Evolutionary conservation across 1,140 invertebrate genomes (phyloP).

Genomic region (Bilobella aurantiaca): DNA sequence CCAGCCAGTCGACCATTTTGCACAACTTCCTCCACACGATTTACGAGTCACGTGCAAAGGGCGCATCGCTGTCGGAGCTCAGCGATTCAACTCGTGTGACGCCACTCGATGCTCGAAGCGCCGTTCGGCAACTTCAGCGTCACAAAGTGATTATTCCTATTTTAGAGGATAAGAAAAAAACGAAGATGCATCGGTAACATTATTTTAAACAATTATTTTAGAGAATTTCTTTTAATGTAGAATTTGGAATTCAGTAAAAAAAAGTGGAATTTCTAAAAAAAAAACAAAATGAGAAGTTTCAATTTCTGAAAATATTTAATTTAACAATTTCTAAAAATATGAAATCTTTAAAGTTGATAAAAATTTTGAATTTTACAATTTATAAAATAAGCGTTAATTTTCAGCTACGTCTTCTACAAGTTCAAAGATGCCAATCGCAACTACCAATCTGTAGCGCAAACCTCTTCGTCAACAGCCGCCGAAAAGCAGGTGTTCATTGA

Average conservation of each 20-base stretch:
- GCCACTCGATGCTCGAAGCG: neutral
- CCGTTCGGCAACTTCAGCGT: neutral
- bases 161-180: neutral
- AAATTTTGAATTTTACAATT: too few species aligned
- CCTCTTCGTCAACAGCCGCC: too few species aligned
- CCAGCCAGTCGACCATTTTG: neutral
- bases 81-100: neutral
- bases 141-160: neutral
- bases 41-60: neutral
- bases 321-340: too few species aligned
- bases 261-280: too few species aligned
- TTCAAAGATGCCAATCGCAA: slow-evolving; percentile 1
- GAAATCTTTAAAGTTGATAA: too few species aligned
- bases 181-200: neutral
- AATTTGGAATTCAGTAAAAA: too few species aligned
- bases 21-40: neutral
- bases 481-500: neutral
- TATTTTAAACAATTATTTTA: neutral
- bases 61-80: neutral
- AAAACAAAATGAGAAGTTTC: too few species aligned
- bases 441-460: neutral
- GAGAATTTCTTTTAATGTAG: neutral
- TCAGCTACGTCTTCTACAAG: slow-evolving; percentile 1
- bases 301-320: too few species aligned
- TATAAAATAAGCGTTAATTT: too few species aligned